Percentiles rank a stretch among this genome's conserved stretches.
Conservation (phyloP, 2,113 vertebrate genomes). For the mouse (Mus musculus) region GRCm39 chr11:37333001-37333500, state of each 20-base stretch:
- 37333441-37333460: neutral
- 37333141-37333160: neutral
- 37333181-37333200: neutral
- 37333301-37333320: neutral
- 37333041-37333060: neutral
- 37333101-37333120: neutral
- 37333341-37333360: neutral
- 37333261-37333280: neutral
- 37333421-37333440: neutral
- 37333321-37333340: neutral
- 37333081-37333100: no score
- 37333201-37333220: neutral
- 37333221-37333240: neutral
- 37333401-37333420: neutral
- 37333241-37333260: neutral
- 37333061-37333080: neutral
- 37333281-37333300: neutral
- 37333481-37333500: neutral
- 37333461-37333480: neutral
- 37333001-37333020: no score
- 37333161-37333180: neutral
- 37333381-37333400: neutral
- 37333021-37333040: no score
- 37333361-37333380: neutral
- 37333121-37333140: neutral